These are phyloP conservation scores for Vulpes vulpes DNA, from an alignment of 2,113 vertebrate species.

Conservation along the genomic window DNA sequence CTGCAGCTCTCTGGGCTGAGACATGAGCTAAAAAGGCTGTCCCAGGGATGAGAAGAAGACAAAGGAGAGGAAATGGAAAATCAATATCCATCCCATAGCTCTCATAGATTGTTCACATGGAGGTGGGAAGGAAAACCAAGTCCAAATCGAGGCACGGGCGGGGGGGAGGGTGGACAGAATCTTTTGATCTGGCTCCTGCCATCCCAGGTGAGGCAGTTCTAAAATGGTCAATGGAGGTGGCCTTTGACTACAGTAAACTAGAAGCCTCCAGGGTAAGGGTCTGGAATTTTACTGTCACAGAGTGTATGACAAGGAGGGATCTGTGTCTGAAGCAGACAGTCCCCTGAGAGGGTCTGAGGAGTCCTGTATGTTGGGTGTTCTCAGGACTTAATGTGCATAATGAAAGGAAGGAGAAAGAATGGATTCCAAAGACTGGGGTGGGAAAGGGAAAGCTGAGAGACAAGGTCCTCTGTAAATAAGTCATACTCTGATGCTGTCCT, in stretches of 20 bases:
- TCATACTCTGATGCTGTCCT: background rate
- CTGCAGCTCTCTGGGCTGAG: background rate
- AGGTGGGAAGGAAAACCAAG: background rate
- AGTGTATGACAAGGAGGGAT: background rate
- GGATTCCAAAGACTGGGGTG: background rate
- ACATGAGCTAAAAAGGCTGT: conserved; percentile 35
- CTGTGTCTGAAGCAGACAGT: background rate
- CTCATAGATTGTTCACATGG: background rate
- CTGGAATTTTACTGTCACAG: background rate
- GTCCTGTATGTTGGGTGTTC: background rate
- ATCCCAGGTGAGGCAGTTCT: background rate
- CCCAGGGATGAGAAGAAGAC: background rate
- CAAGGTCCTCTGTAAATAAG: background rate
- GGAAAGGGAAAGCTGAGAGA: background rate
- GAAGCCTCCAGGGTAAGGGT: background rate
- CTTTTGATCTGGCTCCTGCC: background rate
- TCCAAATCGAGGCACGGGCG: background rate
- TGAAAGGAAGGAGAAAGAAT: background rate
- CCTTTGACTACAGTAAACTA: background rate
- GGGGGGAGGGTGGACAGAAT: background rate
- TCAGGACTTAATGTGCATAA: background rate
- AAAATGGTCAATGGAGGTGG: background rate
- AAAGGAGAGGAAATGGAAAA: conserved; percentile 37
- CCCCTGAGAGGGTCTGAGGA: background rate
- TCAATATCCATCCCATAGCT: conserved; percentile 43